These are phyloP conservation scores for Ceratothoa steindachneri DNA, from an alignment of 2,888 invertebrate genomes.

Conservation along the genomic window DNA sequence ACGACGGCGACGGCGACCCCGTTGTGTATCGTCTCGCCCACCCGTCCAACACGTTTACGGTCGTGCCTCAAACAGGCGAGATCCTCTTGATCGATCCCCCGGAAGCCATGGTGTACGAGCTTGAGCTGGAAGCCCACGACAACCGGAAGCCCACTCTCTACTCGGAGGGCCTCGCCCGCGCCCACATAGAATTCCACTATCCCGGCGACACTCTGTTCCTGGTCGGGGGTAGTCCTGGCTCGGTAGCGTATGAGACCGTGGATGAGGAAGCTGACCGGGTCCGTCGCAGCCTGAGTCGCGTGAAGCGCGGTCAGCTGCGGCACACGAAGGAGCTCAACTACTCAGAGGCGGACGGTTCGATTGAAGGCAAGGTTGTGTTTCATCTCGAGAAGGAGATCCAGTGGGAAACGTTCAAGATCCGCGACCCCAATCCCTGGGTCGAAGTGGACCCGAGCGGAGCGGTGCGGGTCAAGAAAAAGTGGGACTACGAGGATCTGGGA, in stretches of 20 bases:
- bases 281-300: slow-evolving; percentile 66
- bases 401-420: slow-evolving; percentile 84
- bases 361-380: slow-evolving; percentile 81
- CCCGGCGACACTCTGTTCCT: slow-evolving; percentile 40
- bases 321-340: slow-evolving; percentile 91
- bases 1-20: slow-evolving; percentile 85
- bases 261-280: slow-evolving; percentile 53
- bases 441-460: slow-evolving; percentile 86
- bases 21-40: slow-evolving; percentile 79
- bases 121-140: slow-evolving; percentile 79
- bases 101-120: slow-evolving; percentile 62
- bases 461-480: slow-evolving; percentile 89
- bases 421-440: slow-evolving; percentile 91
- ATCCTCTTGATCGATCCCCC: slow-evolving; percentile 67
- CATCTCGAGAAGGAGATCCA: slow-evolving; percentile 87
- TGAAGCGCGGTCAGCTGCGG: slow-evolving; percentile 76
- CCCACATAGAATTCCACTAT: slow-evolving; percentile 62
- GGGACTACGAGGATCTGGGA: slow-evolving; percentile 92
- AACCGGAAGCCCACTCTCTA: slow-evolving; percentile 66
- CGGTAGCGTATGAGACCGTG: slow-evolving; percentile 46
- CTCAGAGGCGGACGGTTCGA: slow-evolving; percentile 83
- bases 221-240: slow-evolving; percentile 42
- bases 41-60: slow-evolving; percentile 75
- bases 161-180: slow-evolving; percentile 68
- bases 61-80: slow-evolving; percentile 89